Evolutionary conservation across 2,797 vertebrate genomes (phyloP), one percentile per base, ranked within the genome.

Genomic region (Micrastur ruficollis): DNA sequence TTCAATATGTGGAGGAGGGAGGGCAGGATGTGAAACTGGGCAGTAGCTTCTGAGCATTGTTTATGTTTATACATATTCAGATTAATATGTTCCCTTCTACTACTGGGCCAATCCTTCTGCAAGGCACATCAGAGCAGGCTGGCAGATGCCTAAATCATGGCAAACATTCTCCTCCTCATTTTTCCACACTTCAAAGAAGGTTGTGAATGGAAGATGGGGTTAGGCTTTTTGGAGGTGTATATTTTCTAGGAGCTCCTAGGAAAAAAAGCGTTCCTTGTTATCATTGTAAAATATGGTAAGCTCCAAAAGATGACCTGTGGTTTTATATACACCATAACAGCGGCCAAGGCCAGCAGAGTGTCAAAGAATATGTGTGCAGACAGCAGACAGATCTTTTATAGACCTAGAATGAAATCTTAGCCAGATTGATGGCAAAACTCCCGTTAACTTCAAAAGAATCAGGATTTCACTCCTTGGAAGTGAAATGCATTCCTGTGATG

Each of bases 1-100:
- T 78, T 81, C 38, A 72, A 89, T 94, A 81, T 84, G 86, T 87
- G 82, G 87, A 79, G 65, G 50, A 81, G 72, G 59, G 47, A 88
- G 38, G 63, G 93, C 90, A 96, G 94, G 92, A 86, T 91, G 88
- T 90, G 73, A 86, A 92, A 62, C 21, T 42, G 63, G 58, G 58
- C 88, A 83, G 89, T 76, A 90, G 87, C 62, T 96, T 94, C 80
- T 93, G 66, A 92, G 73, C 55, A 44, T 75, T 93, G 71, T 84
- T 90, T 94, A 44, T 84, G 70, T 89, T 96, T 93, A 88, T 87
- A 80, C 92, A 70, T 93, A 90, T 93, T 93, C 87, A 78, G 78
- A 92, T 90, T 78, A 96, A 92, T 76, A 91, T n/a, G 53, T 76
- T 95, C 72, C n/a, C 17, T 3, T 76, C 73, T 89, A 86, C 81